phyloP scores from a whole-genome alignment of 1,140 invertebrate genomes.

The Sycophila sp. region DNA sequence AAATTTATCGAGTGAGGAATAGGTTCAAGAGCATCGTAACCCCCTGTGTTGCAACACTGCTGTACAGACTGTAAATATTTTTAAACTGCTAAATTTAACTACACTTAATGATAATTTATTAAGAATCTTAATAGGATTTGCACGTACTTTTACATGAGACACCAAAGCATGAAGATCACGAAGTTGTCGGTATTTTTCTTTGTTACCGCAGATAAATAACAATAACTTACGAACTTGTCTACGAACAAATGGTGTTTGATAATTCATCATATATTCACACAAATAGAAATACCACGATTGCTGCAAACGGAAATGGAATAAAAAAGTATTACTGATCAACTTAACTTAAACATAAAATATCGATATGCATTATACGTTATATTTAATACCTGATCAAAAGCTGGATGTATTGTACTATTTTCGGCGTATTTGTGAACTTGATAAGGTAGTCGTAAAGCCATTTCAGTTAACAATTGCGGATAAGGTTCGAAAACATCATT shows the following conservation, averaged over 20 bases:
- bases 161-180: slow-evolving; percentile 91
- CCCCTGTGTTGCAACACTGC: slow-evolving; percentile 70
- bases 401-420: slow-evolving; percentile 66
- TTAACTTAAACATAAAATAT: slow-evolving; percentile 20
- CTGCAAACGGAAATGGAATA: slow-evolving; percentile 31
- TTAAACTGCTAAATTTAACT: slow-evolving; percentile 7
- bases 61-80: slow-evolving; percentile 64
- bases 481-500: slow-evolving; percentile 94
- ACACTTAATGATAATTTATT: slow-evolving; percentile 21
- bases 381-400: slow-evolving; percentile 66
- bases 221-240: slow-evolving; percentile 90
- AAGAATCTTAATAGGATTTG: not conserved
- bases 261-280: slow-evolving; percentile 97
- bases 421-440: slow-evolving; percentile 86
- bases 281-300: slow-evolving; percentile 81
- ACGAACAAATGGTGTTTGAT: slow-evolving; percentile 80
- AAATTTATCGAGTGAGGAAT: slow-evolving; percentile 68
- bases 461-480: slow-evolving; percentile 92
- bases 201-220: slow-evolving; percentile 93
- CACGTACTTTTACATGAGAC: slow-evolving; percentile 79
- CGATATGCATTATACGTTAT: not conserved
- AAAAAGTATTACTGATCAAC: not conserved
- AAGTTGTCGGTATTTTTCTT: slow-evolving; percentile 93
- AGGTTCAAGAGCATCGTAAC: slow-evolving; percentile 67
- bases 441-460: slow-evolving; percentile 92